Evolutionary conservation across 2,888 invertebrate genomes (phyloP), one percentile per base, ranked within the genome.

Genomic region (Sphaeridia pumilis): DNA sequence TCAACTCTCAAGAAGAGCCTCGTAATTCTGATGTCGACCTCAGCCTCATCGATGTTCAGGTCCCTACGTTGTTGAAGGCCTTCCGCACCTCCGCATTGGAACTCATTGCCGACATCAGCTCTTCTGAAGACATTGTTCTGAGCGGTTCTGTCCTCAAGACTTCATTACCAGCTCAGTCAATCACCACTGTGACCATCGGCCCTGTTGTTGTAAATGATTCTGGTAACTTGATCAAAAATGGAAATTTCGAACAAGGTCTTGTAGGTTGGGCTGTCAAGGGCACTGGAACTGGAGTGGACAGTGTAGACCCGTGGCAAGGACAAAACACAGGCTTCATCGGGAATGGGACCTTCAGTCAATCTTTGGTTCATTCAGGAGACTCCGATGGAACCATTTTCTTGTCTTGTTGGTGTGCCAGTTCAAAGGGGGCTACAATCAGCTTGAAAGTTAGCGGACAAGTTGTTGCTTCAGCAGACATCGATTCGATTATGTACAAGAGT

Each of bases 51-150:
- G 28, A 55, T 2, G 55, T 60, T 20, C 10, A 38, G 4, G 17
- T 38, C 12, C 17, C 12, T 17, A 17, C 38, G 17, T 14, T 17
- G 17, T 38, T 38, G 12, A 25, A n/a, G 1, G 52, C 56, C 0
- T 56, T 36, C 22, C 35, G 63, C 44, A 59, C 60, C 1, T 59
- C 60, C 2, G 1, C 60, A 14, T 36, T 36, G 2, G 63, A 63
- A 20, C 57, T 57, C 4, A 54, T 59, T 49, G 28, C 28, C 2
- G 38, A 38, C 21, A 44, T 60, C 14, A 26, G 50, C 2, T 46
- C 49, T 3, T 49, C 58, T 7, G 47, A 36, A 10, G 27, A 25
- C n/a, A n/a, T 38, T 7, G 42, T 46, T 4, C 14, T 51, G 1
- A 20, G 21, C 17, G 25, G 22, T 3, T 46, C 31, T 21, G 35